Conservation (phyloP, 2,888 invertebrate genomes). For the Hemistola chrysoprasaria region DNA sequence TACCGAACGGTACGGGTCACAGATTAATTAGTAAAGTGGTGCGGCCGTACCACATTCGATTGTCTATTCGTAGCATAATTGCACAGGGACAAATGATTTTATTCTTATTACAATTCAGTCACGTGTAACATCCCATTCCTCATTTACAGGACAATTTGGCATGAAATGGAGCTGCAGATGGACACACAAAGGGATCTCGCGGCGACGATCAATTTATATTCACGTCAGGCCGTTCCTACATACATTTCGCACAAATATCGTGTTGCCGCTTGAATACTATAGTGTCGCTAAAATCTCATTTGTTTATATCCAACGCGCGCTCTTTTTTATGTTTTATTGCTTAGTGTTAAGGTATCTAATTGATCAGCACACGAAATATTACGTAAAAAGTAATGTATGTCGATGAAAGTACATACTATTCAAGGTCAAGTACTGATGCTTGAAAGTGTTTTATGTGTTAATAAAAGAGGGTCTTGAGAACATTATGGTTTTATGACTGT, state of each 20-base stretch:
- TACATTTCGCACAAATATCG: constrained; percentile 19
- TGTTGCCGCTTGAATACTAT: constrained; percentile 16
- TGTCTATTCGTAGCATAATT: too few species aligned
- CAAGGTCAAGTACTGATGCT: constrained; percentile 24
- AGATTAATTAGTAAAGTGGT: too few species aligned
- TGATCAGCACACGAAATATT: too few species aligned
- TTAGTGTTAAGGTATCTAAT: too few species aligned
- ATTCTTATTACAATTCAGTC: constrained; percentile 14
- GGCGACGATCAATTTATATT: constrained; percentile 24
- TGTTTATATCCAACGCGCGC: constrained; percentile 3
- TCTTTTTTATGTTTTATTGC: constrained; percentile 8
- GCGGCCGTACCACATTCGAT: too few species aligned
- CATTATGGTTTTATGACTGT: background rate
- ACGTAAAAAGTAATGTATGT: constrained; percentile 10
- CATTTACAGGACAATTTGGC: constrained; percentile 24
- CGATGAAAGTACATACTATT: constrained; percentile 21
- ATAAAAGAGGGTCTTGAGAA: background rate
- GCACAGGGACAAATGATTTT: too few species aligned
- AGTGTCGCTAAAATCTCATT: constrained; percentile 14
- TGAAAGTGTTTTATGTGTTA: constrained; percentile 9
- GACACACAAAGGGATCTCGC: constrained; percentile 18
- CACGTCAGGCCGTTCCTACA: constrained; percentile 14
- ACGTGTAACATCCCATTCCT: constrained; percentile 13
- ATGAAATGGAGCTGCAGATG: constrained; percentile 17
- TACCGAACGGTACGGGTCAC: too few species aligned